Base-by-base conservation (phyloP, 2,113 vertebrate genomes). In the Bubo blakistoni region DNA sequence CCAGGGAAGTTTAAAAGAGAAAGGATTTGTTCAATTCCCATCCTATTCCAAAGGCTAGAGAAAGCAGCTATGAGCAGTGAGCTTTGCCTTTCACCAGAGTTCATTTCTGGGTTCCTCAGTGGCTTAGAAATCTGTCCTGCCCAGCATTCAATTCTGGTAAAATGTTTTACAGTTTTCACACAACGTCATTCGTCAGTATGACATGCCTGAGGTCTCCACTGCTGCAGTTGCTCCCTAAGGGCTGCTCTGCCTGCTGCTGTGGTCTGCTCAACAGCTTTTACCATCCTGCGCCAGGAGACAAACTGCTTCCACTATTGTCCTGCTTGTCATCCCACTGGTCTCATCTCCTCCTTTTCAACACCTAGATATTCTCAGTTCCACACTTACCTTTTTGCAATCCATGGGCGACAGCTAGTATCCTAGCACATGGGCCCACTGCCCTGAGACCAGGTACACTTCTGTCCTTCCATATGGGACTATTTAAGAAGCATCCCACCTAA, bases 241-340 rank as follows among this genome's bases (percentile, higher is more conserved):
- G 36, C 49, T 80, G 86, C 58, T 91, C 51, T 86, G 77, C 88
- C 78, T 7, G 4, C 77, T 94, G 83, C 80, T 25, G 25, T 54
- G 44, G 36, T 65, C 77, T 78, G 86, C 38, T 87, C 44, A 63
- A 85, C 74, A 92, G 73, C 57, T 93, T 91, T 58, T 36, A 79
- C 62, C 73, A 80, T 65, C 66, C 90, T 79, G 44, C 1, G 9
- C 83, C 61, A 94, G 69, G 16, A 89, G 73, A 80, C 15, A 85
- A 91, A 97, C 66, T 84, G 46, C 66, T 95, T 89, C 78, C 54
- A 29, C 69, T 89, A 73, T 38, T 91, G 82, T 94, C n/a, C 77
- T 0, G 0, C 82, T 74, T 55, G 55, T 84, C 83, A 91, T 38
- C 54, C 47, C 47, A 59, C 3, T 86, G 73, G 58, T 90, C 34